Percentiles rank a stretch among this genome's conserved stretches.
Conservation (phyloP, 2,888 invertebrate species). For the Timandra comae region DNA sequence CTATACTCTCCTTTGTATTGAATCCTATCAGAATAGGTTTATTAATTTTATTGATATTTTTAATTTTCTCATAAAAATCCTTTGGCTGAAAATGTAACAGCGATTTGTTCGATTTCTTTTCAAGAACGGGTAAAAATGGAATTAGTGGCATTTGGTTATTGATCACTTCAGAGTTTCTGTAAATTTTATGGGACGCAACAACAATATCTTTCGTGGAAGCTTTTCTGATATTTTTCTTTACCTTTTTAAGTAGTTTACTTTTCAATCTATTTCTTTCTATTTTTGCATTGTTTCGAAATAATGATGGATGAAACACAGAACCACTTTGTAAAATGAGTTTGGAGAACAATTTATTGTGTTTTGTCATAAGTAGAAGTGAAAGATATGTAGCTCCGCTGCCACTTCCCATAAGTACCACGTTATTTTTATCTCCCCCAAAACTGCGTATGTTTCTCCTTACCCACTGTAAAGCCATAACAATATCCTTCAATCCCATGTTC, state of each 20-base stretch:
- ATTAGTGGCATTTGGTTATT: slow-evolving; percentile 54
- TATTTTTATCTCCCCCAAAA: slow-evolving; percentile 55
- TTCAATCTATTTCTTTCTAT: slow-evolving; percentile 41
- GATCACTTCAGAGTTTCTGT: slow-evolving; percentile 43
- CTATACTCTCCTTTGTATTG: slow-evolving; percentile 66
- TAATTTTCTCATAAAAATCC: slow-evolving; percentile 21
- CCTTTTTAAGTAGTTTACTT: slow-evolving; percentile 33
- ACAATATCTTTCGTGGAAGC: slow-evolving; percentile 44
- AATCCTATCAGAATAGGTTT: slow-evolving; percentile 69
- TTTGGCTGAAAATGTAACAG: slow-evolving; percentile 35
- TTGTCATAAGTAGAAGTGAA: slow-evolving; percentile 49
- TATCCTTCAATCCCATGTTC: slow-evolving; percentile 70
- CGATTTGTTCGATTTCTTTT: slow-evolving; percentile 36
- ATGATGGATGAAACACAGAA: slow-evolving; percentile 50
- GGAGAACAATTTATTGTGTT: slow-evolving; percentile 49
- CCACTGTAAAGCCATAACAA: slow-evolving; percentile 63
- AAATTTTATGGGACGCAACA: slow-evolving; percentile 44
- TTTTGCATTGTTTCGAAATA: slow-evolving; percentile 41
- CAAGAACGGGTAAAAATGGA: slow-evolving; percentile 56
- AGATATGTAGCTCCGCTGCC: slow-evolving; percentile 58
- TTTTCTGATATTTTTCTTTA: slow-evolving; percentile 25
- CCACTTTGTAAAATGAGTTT: slow-evolving; percentile 68
- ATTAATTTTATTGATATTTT: slow-evolving; percentile 16
- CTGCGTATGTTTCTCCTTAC: slow-evolving; percentile 46
- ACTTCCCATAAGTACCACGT: slow-evolving; percentile 56